These are phyloP conservation scores for Paedocypris sp. DNA, from an alignment of 2,113 vertebrate species.

Conservation along the genomic window DNA sequence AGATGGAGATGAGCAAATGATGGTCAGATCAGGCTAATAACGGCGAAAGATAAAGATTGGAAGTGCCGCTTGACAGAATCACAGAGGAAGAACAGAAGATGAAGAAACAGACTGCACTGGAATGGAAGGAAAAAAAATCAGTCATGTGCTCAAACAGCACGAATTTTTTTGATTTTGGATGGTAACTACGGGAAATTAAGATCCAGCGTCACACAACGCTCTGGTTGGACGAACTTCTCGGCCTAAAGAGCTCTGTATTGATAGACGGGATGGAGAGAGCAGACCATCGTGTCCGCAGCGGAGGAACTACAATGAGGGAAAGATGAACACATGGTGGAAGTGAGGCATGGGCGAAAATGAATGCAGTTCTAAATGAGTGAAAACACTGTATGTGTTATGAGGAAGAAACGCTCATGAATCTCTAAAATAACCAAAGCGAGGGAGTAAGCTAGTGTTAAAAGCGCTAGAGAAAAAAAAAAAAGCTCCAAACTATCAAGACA, in stretches of 20 bases:
- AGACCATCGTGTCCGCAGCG: conserved; percentile 15
- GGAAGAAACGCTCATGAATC: conserved; percentile 4
- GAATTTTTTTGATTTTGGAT: no score
- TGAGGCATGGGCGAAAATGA: conserved; percentile 29
- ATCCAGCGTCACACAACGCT: conserved; percentile 29
- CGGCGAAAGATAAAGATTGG: conserved; percentile 46
- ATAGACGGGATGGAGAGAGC: conserved; percentile 33
- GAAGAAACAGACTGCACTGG: conserved; percentile 5
- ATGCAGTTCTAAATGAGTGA: conserved; percentile 21
- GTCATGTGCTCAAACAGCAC: conserved; percentile 45
- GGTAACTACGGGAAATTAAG: conserved; percentile 45
- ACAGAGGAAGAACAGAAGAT: background rate
- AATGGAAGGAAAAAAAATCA: conserved; percentile 39
- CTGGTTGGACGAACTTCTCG: conserved; percentile 24
- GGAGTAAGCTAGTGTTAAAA: background rate
- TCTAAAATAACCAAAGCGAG: background rate
- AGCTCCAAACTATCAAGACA: no score
- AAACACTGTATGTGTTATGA: conserved; percentile 21
- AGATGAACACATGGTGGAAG: conserved; percentile 33
- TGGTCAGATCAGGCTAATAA: conserved; percentile 25
- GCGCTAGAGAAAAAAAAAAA: background rate
- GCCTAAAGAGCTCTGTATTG: conserved; percentile 30
- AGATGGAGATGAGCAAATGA: conserved; percentile 25
- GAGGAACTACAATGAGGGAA: conserved; percentile 26
- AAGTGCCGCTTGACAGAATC: conserved; percentile 34